Evolutionary conservation across 1,140 invertebrate species (phyloP), one percentile per base, ranked within the genome.

Genomic region (Listronotus bonariensis): DNA sequence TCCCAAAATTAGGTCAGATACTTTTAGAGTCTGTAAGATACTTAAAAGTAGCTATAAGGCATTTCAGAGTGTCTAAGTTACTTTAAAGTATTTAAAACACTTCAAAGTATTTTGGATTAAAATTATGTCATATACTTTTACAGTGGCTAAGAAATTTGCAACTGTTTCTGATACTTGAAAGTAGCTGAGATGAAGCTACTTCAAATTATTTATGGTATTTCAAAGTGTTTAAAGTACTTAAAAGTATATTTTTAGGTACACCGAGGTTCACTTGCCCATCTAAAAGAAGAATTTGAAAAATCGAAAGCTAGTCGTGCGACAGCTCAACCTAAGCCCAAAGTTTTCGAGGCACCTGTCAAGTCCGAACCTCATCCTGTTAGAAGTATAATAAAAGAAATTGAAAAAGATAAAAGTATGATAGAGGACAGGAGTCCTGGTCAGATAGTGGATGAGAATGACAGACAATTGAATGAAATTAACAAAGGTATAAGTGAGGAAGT

Each of bases 341-440:
- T 72, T n/a, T 68, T 79, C 49, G 75, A 31, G 71, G 76, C 73
- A 67, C 69, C 52, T 17, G 55, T 76, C 12, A 76, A 80, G 59
- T 52, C 48, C 20, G 69, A 68, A 36, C 43, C 18, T 14, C 68
- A 69, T 65, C 67, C 73, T 0, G 67, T 80, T 34, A 76, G 71
- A 49, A 80, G 77, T 60, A 76, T 79, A 14, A 67, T 79, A 11
- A 80, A 79, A 68, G 80, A 81, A 49, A 69, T 79, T 20, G 79
- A 80, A 67, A 81, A 71, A 41, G 65, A 68, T 41, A 72, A 64
- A 48, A 51, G 55, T 3, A 26, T 14, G n/a, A 11, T 36, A 11
- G 42, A 32, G 20, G 51, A 54, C 6, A 36, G 54, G 34, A 66
- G 14, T 42, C 36, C 32, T 26, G 52, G 63, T 38, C 52, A 64